Evolutionary conservation across 2,113 vertebrate genomes (phyloP), one percentile per base, ranked within the genome.

Genomic region (Gorsachius goisagi): DNA sequence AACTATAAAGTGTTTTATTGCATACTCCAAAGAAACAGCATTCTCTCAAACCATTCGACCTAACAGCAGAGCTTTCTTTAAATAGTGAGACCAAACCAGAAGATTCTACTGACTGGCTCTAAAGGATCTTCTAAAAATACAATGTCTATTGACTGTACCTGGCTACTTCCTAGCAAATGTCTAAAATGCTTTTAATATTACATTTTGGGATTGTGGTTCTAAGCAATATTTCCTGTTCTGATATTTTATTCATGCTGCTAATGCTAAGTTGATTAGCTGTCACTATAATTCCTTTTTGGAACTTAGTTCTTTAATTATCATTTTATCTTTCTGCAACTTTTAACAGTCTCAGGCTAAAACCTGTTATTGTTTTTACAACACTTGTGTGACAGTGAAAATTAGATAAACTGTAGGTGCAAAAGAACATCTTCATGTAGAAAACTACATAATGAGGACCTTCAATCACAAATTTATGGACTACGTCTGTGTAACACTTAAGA

Each of bases 181-280:
- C 13, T 86, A 39, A 86, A 92, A 64, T 30, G 30, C 35, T 87
- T 92, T 82, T 66, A 76, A 69, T 62, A 32, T 50, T 89, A 15
- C 56, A 90, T 90, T 93, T 96, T 90, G 87, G 81, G 88, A 50
- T 22, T 92, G 80, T 72, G 86, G 86, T 74, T 96, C 68, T 85
- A 82, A 79, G 30, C 39, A 92, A 14, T 94, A 72, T 93, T 93
- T 97, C 94, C 96, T 93, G n/a, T 69, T 81, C 69, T 85, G 28
- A 93, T 96, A 86, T 95, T 93, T 97, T 97, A 96, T 95, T 97
- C 86, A 96, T 91, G 69, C 9, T 96, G 44, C 32, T 92, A 85
- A 68, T 87, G 66, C 5, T 80, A 64, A 82, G 71, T 77, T 93
- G 95, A 91, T 95, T 94, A 83, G 47, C 50, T 95, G 75, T 93